Evolutionary conservation across 2,797 vertebrate genomes (phyloP), one percentile per base, ranked within the genome.

Genomic region (Muscicapa comitata): DNA sequence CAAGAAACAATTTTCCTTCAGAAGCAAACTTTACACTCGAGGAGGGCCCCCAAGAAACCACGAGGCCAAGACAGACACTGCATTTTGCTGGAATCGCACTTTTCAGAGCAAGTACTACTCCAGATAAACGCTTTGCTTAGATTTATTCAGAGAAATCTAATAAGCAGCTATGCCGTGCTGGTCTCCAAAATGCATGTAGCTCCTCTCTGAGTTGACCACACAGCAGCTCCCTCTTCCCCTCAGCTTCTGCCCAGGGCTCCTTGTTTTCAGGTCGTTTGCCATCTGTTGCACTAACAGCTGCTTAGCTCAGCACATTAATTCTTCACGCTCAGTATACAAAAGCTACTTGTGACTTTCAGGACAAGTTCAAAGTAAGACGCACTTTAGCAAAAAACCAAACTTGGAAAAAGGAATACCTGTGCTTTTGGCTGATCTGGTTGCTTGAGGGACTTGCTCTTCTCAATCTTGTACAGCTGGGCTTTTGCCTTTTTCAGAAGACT

Each of bases 401-500:
- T 7, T 3, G 26, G 50, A 65, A 87, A 84, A 92, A 67, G 28
- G 59, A 90, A 54, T 97, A 99, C 99, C 99, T 99, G 99, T 97
- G 98, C 98, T 98, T 99, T 99, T 63, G 99, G 98, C 95, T 98
- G 99, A 91, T 99, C 99, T 15, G 98, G 97, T 90, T 99, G 98
- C 89, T 99, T 99, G 88, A 99, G 97, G 45, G 98, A 98, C 97
- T 99, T 99, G 97, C 98, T 99, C 98, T 99, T 99, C 98, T 99
- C 99, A 48, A 99, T 99, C 95, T 99, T 99, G 94, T 98, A 99
- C 89, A 99, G 98, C 97, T 99, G 99, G 73, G 98, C 99, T 98
- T 99, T 99, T 78, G 99, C 99, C 98, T 99, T 99, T 97, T 98
- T 99, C 96, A 99, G 98, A 85, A 99, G 98, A 94, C 98, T 99